Evolutionary conservation across 2,888 invertebrate genomes (phyloP), one percentile per base, ranked within the genome.

Genomic region (Dolomedes plantarius): DNA sequence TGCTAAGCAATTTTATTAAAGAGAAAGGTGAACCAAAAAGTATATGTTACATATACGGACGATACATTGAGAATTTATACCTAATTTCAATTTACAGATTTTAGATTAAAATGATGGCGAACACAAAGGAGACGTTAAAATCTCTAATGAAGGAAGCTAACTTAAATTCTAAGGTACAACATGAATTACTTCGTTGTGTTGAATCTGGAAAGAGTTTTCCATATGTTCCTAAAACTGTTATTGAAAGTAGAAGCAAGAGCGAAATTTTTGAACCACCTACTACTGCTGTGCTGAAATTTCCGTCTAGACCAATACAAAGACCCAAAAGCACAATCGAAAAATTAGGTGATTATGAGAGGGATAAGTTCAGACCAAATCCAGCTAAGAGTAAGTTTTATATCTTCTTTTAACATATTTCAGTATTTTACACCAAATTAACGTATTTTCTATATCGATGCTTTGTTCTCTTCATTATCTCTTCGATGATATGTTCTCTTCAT

Each of bases 61-160:
- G n/a, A n/a, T n/a, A n/a, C n/a, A n/a, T n/a, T n/a, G n/a, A n/a
- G n/a, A n/a, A n/a, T n/a, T n/a, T n/a, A n/a, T n/a, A n/a, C n/a
- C n/a, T n/a, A n/a, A n/a, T n/a, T n/a, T n/a, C n/a, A n/a, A n/a
- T n/a, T n/a, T n/a, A n/a, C n/a, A n/a, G n/a, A n/a, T n/a, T n/a
- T n/a, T n/a, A n/a, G n/a, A n/a, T n/a, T n/a, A n/a, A n/a, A n/a
- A n/a, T n/a, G n/a, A 46, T 46, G 46, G 2, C 2, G 9, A 56
- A 16, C 56, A 19, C 56, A 1, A 56, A 56, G 11, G 56, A 56
- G 23, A 56, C 23, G 56, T 36, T 83, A 13, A 27, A 41, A 56
- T 67, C 83, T 0, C 36, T 83, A 28, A 83, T 83, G 83, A 77
- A 50, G 36, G 77, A 83, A 67, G 29, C 77, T 13, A 72, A 67